These are phyloP conservation scores for Propsilocerus akamusi DNA, from an alignment of 1,140 invertebrate genomes.

Conservation along the genomic window DNA sequence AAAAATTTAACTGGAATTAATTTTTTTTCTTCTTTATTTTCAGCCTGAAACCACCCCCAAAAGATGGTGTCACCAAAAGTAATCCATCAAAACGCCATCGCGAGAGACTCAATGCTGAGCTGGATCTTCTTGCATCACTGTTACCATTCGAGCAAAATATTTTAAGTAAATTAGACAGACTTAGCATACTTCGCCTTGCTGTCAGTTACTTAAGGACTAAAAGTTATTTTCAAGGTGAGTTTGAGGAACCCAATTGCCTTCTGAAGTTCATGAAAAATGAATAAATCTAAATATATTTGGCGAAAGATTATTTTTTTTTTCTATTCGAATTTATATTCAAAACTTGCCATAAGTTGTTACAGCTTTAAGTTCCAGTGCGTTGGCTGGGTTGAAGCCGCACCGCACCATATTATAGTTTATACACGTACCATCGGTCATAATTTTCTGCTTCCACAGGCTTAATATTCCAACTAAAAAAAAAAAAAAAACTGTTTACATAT, in stretches of 20 bases:
- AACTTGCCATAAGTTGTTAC: no score
- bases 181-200: constrained; percentile 90
- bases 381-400: no score
- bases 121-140: constrained; percentile 93
- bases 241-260: no score
- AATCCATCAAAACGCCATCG: constrained; percentile 97
- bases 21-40: constrained; percentile 24
- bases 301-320: no score
- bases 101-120: constrained; percentile 90
- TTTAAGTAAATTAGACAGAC: constrained; percentile 91
- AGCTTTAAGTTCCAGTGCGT: no score
- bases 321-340: no score
- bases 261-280: no score
- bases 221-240: constrained; percentile 96
- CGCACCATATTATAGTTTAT: no score
- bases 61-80: constrained; percentile 93
- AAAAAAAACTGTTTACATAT: constrained; percentile 1
- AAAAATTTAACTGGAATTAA: neutral
- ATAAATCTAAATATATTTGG: no score
- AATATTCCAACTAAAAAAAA: neutral
- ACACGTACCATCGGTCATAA: no score
- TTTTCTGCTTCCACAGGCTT: neutral
- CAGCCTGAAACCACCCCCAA: constrained; percentile 86
- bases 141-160: constrained; percentile 98
- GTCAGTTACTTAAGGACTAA: constrained; percentile 97